phyloP scores from a whole-genome alignment of 2,797 vertebrate genomes.

The Iguana delicatissima region DNA sequence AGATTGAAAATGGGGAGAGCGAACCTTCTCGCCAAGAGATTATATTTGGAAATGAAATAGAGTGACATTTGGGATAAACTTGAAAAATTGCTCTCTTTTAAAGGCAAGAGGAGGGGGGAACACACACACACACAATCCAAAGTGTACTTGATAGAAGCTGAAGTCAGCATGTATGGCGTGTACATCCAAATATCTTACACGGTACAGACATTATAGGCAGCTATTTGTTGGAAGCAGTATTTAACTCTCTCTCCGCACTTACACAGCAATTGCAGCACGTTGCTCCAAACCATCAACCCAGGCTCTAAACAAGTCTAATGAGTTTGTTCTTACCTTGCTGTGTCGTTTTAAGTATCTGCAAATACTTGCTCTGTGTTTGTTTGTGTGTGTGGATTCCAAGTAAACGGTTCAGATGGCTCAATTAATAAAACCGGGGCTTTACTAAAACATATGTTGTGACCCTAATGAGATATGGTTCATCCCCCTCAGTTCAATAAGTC shows the following conservation, averaged over 20 bases:
- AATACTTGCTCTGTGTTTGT: too few species aligned
- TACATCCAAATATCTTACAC: slow-evolving; percentile 42
- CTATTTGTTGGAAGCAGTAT: slow-evolving; percentile 52
- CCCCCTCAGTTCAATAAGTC: not conserved
- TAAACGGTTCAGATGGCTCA: not conserved
- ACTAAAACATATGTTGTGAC: not conserved
- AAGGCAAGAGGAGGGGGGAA: slow-evolving; percentile 59
- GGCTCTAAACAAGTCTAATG: slow-evolving; percentile 45
- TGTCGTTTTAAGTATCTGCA: slow-evolving; percentile 21
- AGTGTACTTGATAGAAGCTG: slow-evolving; percentile 56
- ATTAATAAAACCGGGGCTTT: not conserved
- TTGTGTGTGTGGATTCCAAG: slow-evolving; percentile 31
- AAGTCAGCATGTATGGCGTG: slow-evolving; percentile 68
- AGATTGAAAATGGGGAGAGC: slow-evolving; percentile 74
- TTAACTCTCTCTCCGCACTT: slow-evolving; percentile 52
- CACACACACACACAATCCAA: slow-evolving; percentile 56
- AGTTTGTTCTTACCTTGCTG: slow-evolving; percentile 30
- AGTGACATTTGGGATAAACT: slow-evolving; percentile 76
- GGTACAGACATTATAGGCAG: slow-evolving; percentile 17
- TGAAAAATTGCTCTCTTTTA: slow-evolving; percentile 77
- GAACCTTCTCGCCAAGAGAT: slow-evolving; percentile 71
- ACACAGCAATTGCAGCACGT: slow-evolving; percentile 41
- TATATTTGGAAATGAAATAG: slow-evolving; percentile 77
- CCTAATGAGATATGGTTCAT: not conserved
- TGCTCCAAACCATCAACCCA: slow-evolving; percentile 46